Evolutionary conservation across 2,888 invertebrate species (phyloP).

Genomic region (Megalurothrips usitatus): DNA sequence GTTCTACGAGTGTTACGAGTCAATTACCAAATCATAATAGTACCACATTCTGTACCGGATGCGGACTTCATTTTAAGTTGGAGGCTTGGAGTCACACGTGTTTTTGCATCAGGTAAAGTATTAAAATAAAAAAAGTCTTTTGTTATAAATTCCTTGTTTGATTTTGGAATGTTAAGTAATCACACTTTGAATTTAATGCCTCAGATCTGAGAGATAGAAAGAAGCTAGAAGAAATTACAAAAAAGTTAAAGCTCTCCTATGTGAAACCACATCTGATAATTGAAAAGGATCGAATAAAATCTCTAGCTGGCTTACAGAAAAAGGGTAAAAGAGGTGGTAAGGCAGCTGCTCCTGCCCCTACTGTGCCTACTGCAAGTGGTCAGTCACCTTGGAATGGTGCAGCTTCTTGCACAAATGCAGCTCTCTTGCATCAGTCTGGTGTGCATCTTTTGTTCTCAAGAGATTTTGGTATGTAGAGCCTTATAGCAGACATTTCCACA

Average conservation of each 20-base stretch:
- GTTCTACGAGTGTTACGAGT: background rate
- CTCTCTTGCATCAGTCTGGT: background rate
- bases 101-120: background rate
- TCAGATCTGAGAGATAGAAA: background rate
- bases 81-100: background rate
- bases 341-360: background rate
- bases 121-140: background rate
- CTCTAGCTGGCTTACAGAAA: background rate
- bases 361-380: background rate
- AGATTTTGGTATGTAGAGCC: background rate
- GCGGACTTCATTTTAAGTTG: conserved; percentile 1
- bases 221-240: background rate
- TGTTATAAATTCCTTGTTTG: background rate
- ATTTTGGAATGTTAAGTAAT: too few relatives aligned
- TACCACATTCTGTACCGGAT: background rate
- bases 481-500: background rate
- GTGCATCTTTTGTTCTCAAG: background rate
- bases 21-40: background rate
- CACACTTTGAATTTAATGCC: too few relatives aligned
- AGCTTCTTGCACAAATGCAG: background rate
- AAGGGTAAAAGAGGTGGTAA: background rate
- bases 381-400: background rate
- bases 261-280: background rate
- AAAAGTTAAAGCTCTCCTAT: background rate
- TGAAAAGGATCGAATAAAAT: background rate